These are phyloP conservation scores for Brachionus paranguensis DNA, from an alignment of 1,140 invertebrate genomes.

Conservation along the genomic window DNA sequence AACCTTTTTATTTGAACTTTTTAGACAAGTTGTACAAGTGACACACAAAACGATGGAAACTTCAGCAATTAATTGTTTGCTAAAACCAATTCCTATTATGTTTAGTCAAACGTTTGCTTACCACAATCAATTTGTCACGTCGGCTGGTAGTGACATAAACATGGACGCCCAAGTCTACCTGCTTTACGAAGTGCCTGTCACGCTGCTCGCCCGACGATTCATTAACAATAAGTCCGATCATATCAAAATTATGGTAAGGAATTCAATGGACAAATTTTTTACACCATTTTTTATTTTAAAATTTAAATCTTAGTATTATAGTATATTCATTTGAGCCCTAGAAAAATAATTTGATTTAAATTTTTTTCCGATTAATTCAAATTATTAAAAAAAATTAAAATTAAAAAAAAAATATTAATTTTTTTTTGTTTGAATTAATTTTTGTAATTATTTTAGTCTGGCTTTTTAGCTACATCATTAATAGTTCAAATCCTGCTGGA, in stretches of 20 bases:
- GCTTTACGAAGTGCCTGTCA: neutral
- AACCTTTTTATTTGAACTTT: slow-evolving; percentile 29
- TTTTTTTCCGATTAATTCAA: neutral
- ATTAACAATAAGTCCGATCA: neutral
- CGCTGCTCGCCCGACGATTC: neutral
- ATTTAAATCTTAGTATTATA: neutral
- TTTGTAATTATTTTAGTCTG: no score
- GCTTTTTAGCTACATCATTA: no score
- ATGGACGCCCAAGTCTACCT: slow-evolving; percentile 12
- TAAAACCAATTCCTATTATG: slow-evolving; percentile 10
- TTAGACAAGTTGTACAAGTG: slow-evolving; percentile 27
- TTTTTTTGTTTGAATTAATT: no score
- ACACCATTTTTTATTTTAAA: neutral
- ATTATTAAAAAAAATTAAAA: no score
- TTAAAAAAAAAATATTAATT: no score
- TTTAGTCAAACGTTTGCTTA: neutral
- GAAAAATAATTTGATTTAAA: neutral
- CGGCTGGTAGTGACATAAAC: slow-evolving; percentile 26
- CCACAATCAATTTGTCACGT: slow-evolving; percentile 1
- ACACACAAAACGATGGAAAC: slow-evolving; percentile 21
- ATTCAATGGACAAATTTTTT: neutral
- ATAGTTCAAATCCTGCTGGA: no score
- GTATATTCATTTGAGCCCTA: no score
- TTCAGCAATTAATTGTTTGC: slow-evolving; percentile 13
- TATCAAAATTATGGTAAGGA: slow-evolving; percentile 3